Conservation (phyloP, 2,797 vertebrate species). For the Halcyon smyrnensis region DNA sequence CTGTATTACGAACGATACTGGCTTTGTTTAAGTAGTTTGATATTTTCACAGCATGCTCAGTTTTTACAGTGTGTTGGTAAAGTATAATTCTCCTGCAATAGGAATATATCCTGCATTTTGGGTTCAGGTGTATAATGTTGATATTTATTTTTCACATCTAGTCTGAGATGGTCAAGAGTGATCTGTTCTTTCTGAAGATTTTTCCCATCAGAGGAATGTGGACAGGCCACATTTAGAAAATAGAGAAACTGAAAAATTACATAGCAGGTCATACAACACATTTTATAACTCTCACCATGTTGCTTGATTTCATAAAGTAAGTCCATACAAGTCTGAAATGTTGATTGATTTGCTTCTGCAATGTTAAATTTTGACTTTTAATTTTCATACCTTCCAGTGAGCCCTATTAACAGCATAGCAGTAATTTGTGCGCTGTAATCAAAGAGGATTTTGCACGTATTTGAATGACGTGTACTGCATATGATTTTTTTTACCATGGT, state of each 20-base stretch:
- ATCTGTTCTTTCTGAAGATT: not conserved
- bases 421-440: not conserved
- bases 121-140: not conserved
- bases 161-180: not conserved
- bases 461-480: not conserved
- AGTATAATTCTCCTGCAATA: not conserved
- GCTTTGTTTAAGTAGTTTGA: not conserved
- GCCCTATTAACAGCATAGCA: not conserved
- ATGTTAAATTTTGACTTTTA: conserved; percentile 23
- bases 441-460: not conserved
- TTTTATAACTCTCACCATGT: not conserved
- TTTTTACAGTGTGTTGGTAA: conserved; percentile 2
- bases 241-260: not conserved
- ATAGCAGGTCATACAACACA: not conserved
- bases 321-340: not conserved
- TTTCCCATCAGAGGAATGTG: not conserved
- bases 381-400: conserved; percentile 7
- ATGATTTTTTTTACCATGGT: not conserved
- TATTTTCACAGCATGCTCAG: not conserved
- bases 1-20: not conserved
- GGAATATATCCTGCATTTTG: not conserved
- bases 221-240: not conserved
- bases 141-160: not conserved
- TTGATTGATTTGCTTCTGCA: conserved; percentile 27
- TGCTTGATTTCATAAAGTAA: conserved; percentile 20